phyloP scores from a whole-genome alignment of 2,888 invertebrate species.

The Mimas tiliae region DNA sequence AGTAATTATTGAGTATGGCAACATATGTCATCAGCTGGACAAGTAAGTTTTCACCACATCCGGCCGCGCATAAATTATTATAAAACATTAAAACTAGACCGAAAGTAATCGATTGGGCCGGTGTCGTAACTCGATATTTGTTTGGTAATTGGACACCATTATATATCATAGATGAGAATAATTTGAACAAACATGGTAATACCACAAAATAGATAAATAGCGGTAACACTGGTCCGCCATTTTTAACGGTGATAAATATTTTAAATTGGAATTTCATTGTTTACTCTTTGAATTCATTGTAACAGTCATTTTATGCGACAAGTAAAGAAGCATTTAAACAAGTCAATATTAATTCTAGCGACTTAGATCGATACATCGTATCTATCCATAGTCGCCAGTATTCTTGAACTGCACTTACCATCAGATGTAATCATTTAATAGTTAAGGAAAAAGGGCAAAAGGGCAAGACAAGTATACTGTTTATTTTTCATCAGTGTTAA shows the following conservation, averaged over 20 bases:
- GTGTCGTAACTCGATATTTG: conserved; percentile 48
- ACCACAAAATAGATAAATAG: too few species aligned
- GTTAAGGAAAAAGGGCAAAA: too few species aligned
- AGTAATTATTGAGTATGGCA: conserved; percentile 26
- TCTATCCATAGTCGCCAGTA: too few species aligned
- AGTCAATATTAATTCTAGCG: too few species aligned
- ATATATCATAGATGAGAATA: conserved; percentile 35
- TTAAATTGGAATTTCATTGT: neutral
- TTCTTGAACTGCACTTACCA: too few species aligned
- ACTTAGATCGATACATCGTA: too few species aligned
- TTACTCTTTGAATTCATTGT: neutral
- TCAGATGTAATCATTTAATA: too few species aligned
- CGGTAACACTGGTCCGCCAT: neutral
- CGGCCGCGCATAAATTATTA: conserved; percentile 61
- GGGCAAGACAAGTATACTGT: too few species aligned
- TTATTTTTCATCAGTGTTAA: neutral
- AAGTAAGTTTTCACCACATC: conserved; percentile 62
- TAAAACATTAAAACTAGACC: conserved; percentile 53
- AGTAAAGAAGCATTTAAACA: too few species aligned
- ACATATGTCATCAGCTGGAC: conserved; percentile 41
- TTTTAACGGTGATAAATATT: neutral
- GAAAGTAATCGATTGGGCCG: conserved; percentile 56
- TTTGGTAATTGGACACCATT: conserved; percentile 53
- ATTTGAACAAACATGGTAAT: conserved; percentile 18
- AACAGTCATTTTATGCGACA: neutral